Base-by-base conservation (phyloP, 2,113 vertebrate species). In the Perca flavescens region DNA sequence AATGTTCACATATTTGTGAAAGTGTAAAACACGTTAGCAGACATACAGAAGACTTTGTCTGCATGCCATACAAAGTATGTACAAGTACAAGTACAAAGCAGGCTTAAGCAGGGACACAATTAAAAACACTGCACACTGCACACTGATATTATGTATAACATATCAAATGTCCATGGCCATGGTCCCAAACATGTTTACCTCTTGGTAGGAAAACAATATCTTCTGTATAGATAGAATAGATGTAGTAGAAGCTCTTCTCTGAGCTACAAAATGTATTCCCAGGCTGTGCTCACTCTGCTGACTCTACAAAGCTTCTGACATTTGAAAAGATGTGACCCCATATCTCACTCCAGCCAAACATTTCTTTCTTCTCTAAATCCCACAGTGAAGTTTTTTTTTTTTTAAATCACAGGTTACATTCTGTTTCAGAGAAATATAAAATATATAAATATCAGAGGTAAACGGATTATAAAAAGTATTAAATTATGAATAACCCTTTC, bases 321-420 rank as follows among this genome's bases (percentile, higher is more conserved):
- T 83, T 54, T 76, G 14, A 68, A 79, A 71, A 75, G 62, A 76
- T 31, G 31, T 60, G 76, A 88, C 72, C 56, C 16, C 34, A 17
- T 72, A 49, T 81, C 80, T 89, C 49, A 57, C 28, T 61, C 15
- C 8, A 66, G 56, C 31, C 69, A 78, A 78, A 80, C 25, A 36
- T 25, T 8, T 17, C 49, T 82, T 56, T 82, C 61, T 43, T 79
- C 68, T 70, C 64, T 6, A 22, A 60, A 82, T 64, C 74, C 52
- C 61, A 71, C 36, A 62, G 54, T 56, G 31, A 19, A 17, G 25
- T 73, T 21, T 12, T 31, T 31, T n/a, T n/a, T 31, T 31, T 31
- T 31, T 31, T 1, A 7, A 40, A 43, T 43, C 40, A 43, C 40
- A 19, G 22, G 13, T 58, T 16, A 25, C 19, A 43, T 31, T 64